Evolutionary conservation across 2,113 vertebrate genomes (phyloP).

Genomic region (Nannospalax galili): DNA sequence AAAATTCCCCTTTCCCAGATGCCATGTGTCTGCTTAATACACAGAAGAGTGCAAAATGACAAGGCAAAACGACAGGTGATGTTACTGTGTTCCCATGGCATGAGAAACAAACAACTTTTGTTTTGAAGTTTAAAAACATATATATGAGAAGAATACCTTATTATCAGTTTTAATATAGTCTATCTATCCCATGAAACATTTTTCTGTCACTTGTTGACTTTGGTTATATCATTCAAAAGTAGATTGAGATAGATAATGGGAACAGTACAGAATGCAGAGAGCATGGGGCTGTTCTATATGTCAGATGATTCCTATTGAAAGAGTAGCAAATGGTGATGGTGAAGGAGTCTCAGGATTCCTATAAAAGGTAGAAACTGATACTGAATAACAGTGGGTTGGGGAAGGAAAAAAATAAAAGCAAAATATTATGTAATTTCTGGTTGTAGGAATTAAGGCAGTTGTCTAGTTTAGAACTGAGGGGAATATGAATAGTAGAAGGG

Average conservation of each 20-base stretch:
- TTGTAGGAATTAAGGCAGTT: background rate
- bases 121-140: background rate
- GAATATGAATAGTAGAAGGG: background rate
- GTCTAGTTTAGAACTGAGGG: background rate
- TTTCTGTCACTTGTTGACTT: background rate
- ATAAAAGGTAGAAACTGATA: background rate
- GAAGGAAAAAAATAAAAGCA: constrained; percentile 29
- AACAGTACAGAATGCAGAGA: background rate
- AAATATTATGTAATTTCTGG: constrained; percentile 52
- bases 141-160: background rate
- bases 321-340: background rate
- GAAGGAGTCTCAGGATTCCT: background rate
- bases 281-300: background rate
- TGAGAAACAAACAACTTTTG: background rate
- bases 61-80: background rate
- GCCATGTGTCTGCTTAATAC: background rate
- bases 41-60: background rate
- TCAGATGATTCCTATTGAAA: background rate
- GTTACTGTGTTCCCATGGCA: background rate
- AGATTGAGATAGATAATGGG: background rate
- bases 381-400: background rate
- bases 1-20: background rate
- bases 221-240: background rate
- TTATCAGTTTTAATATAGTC: background rate
- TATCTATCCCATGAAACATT: background rate